Evolutionary conservation across 2,888 invertebrate species (phyloP), one percentile per base, ranked within the genome.

Genomic region (Euplexia lucipara): DNA sequence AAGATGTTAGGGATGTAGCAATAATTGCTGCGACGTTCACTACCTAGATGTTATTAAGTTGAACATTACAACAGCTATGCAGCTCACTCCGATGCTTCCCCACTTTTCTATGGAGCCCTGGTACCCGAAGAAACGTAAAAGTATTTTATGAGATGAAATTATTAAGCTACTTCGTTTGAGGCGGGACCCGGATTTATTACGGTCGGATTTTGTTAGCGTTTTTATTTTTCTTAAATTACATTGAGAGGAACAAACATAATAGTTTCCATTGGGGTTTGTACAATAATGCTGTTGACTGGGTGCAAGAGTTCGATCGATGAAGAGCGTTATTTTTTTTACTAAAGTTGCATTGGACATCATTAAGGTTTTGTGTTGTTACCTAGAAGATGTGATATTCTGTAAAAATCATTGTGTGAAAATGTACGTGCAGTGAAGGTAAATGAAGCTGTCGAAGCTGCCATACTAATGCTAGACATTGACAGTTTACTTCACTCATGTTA

Each of bases 1-100:
- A 67, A 82, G 71, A 60, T 71, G 75, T 86, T 88, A 83, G 82
- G 80, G 87, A 87, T 88, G 88, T 89, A 84, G 88, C 83, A 88
- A 90, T 91, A 90, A 91, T 91, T 90, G 89, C 89, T 90, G 85
- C 83, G 86, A 88, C 88, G 85, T 70, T 79, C 84, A 82, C 84
- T 83, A 83, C 84, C 86, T 83, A 85, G 75, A 71, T 85, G 89
- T 86, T 90, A 91, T 91, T 89, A 91, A 89, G 83, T 87, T 81
- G 83, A 89, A 84, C 81, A 83, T 85, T 86, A 84, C 82, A 83
- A 75, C 74, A 61, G 77, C 77, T 85, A 83, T 85, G 83, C 84
- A 82, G 74, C 77, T 76, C 64, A 80, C 70, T 81, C 58, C 57
- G 52, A 70, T 79, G 72, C 72, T 70, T 70, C 48, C 62, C 60